phyloP scores from a whole-genome alignment of 2,113 vertebrate species.

The Pongo pygmaeus region DNA sequence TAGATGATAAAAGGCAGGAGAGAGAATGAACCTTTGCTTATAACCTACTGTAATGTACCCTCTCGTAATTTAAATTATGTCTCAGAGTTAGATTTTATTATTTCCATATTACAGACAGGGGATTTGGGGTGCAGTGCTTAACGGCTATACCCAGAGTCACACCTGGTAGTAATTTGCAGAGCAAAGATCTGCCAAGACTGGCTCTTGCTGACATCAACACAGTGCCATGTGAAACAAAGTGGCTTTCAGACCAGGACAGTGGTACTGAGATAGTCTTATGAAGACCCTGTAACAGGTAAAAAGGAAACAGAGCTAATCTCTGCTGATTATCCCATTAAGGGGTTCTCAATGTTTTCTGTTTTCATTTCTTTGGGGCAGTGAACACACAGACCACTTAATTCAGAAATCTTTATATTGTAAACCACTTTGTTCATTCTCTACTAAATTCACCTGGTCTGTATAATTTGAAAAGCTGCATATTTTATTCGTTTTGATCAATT shows the following conservation, averaged over 20 bases:
- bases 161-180: not conserved
- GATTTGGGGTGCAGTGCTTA: not conserved
- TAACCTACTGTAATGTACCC: not conserved
- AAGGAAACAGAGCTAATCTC: not conserved
- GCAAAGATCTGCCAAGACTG: not conserved
- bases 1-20: not conserved
- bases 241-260: not conserved
- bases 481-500: not conserved
- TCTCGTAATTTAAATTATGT: not conserved
- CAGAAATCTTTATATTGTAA: not conserved
- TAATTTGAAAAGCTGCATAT: not conserved
- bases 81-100: not conserved
- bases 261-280: not conserved
- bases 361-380: not conserved
- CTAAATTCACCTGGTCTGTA: not conserved
- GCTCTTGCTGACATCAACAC: not conserved
- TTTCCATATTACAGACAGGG: not conserved
- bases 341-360: not conserved
- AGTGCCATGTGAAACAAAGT: not conserved
- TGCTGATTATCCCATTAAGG: not conserved
- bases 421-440: not conserved
- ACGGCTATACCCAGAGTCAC: not conserved
- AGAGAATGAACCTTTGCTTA: not conserved
- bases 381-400: not conserved
- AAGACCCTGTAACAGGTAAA: not conserved